A percentile compares a stretch with the other conserved stretches of the same genome.
These are phyloP conservation scores for Onychomys torridus DNA, from an alignment of 2,797 vertebrate species.

Conservation along the genomic window DNA sequence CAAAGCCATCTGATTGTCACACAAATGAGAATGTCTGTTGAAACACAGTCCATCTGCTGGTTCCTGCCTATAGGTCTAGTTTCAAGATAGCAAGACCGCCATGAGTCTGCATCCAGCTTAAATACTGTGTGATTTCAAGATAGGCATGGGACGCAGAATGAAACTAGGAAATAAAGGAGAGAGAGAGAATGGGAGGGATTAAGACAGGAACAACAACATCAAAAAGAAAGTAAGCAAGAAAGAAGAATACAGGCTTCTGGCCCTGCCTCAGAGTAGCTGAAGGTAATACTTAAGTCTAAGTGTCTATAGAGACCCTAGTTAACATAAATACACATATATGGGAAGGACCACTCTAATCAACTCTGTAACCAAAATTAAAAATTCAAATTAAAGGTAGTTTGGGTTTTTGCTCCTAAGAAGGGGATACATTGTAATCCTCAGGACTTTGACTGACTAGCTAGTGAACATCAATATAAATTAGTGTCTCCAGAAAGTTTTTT, in stretches of 20 bases:
- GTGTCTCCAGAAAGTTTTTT: slow-evolving; percentile 27
- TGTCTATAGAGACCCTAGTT: neutral
- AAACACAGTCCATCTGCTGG: neutral
- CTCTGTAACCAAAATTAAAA: neutral
- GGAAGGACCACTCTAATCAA: neutral
- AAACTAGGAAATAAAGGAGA: neutral
- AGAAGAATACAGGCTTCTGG: neutral
- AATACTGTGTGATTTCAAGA: neutral
- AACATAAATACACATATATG: neutral
- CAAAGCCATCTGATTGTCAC: neutral
- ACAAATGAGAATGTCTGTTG: neutral
- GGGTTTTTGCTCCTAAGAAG: slow-evolving; percentile 21
- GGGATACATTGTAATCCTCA: neutral
- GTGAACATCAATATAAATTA: neutral
- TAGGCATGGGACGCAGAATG: too few relatives aligned
- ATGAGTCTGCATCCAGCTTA: neutral
- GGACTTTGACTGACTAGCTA: neutral
- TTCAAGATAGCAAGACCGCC: neutral
- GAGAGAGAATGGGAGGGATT: neutral
- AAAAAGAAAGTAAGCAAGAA: neutral
- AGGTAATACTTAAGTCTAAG: neutral
- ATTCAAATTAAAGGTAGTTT: slow-evolving; percentile 18
- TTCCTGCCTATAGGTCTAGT: neutral
- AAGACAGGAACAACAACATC: accelerated
- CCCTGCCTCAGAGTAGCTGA: neutral